Evolutionary conservation across 2,888 invertebrate species (phyloP).

Genomic region (Crossocerus cetratus): DNA sequence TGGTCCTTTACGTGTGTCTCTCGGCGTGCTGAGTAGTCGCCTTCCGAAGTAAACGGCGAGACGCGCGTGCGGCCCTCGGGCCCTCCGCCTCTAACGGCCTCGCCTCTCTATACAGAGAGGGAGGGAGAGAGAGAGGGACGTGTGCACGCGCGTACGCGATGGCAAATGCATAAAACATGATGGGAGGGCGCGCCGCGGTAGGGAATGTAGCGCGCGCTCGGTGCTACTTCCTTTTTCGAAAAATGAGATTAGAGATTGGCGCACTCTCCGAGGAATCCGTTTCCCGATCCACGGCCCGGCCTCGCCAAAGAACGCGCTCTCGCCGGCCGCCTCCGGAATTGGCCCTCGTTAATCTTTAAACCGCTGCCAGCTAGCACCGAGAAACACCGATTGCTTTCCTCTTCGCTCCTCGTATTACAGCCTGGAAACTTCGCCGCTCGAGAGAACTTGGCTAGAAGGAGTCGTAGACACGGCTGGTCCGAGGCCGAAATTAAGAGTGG

Average conservation of each 20-base stretch:
- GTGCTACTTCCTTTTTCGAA: constrained; percentile 52
- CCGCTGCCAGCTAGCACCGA: neutral
- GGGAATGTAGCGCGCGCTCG: constrained; percentile 58
- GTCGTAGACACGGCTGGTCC: too few species aligned
- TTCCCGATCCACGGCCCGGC: neutral
- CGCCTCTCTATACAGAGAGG: neutral
- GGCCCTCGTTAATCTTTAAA: neutral
- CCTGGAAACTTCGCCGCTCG: neutral
- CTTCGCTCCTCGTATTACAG: neutral
- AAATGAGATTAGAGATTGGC: constrained; percentile 62
- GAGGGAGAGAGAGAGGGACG: neutral
- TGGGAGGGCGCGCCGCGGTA: constrained; percentile 56
- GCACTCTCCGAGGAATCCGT: constrained; percentile 3
- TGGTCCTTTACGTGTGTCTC: neutral
- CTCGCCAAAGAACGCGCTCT: neutral
- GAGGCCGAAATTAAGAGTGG: too few species aligned
- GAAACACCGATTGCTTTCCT: neutral
- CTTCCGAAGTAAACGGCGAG: neutral
- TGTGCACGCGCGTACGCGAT: constrained; percentile 50
- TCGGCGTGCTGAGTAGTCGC: too few species aligned
- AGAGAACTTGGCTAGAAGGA: too few species aligned
- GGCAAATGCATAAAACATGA: constrained; percentile 64
- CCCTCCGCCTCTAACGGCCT: neutral
- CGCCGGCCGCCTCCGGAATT: neutral
- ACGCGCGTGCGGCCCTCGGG: neutral